These are phyloP conservation scores for Amphipyra tragopoginis DNA, from an alignment of 2,888 invertebrate species.

Conservation along the genomic window DNA sequence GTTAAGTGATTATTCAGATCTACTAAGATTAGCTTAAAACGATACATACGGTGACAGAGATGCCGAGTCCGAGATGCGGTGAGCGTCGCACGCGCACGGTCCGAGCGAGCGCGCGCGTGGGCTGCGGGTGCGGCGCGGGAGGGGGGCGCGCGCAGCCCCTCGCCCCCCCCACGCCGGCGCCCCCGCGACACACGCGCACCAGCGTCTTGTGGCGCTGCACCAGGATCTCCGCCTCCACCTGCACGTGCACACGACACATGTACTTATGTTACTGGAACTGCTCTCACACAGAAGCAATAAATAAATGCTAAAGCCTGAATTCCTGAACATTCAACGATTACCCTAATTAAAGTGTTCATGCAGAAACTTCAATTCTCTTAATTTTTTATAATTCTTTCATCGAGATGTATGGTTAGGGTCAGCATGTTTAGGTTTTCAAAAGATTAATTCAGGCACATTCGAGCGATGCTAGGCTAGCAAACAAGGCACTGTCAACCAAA, in stretches of 20 bases:
- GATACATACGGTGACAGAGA: slow-evolving; percentile 93
- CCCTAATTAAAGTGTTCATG: too few relatives aligned
- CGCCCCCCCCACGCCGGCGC: slow-evolving; percentile 64
- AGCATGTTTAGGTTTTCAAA: too few relatives aligned
- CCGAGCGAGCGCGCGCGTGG: slow-evolving; percentile 87
- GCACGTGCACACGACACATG: slow-evolving; percentile 60
- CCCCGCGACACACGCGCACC: slow-evolving; percentile 91
- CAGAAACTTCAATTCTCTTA: too few relatives aligned
- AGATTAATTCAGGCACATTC: too few relatives aligned
- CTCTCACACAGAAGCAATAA: too few relatives aligned
- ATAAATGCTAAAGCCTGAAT: too few relatives aligned
- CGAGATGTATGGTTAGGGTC: too few relatives aligned
- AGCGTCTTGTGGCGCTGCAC: slow-evolving; percentile 96
- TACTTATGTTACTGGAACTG: background rate
- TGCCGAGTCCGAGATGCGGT: slow-evolving; percentile 94
- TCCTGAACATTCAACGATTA: too few relatives aligned
- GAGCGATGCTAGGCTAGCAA: too few relatives aligned
- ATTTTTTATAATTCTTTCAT: too few relatives aligned
- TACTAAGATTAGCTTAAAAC: background rate
- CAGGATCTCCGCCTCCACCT: slow-evolving; percentile 96
- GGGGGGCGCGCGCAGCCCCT: slow-evolving; percentile 69
- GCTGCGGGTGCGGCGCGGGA: slow-evolving; percentile 65
- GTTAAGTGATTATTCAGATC: too few relatives aligned
- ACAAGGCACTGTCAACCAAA: too few relatives aligned
- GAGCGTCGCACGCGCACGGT: slow-evolving; percentile 92